Base-by-base conservation (phyloP, 2,888 invertebrate genomes). In the Bellardia pandia region DNA sequence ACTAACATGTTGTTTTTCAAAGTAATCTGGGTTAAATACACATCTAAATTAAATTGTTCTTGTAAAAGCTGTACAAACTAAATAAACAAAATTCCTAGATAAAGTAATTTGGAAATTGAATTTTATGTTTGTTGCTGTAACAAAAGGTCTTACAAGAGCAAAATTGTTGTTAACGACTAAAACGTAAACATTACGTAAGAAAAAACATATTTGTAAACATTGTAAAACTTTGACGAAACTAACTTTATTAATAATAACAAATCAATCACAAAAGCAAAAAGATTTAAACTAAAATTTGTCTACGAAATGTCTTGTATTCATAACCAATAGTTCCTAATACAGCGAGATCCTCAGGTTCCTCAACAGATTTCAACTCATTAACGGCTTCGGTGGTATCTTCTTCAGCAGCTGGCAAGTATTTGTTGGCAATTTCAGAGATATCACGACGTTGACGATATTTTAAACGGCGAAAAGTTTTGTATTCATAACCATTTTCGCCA, bases 401-500 rank as follows among this genome's bases (percentile, higher is more conserved):
- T 80, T 90, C 89, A 1, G 88, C n/a, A 0, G 91, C 89, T 0
- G 90, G 90, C 85, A 91, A 81, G 40, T 91, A 91, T 0, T 90
- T 87, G 23, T 88, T 89, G 53, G 89, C 74, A 37, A 91, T 75
- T 83, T 91, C 91, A 0, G 90, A 90, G 0, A 91, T 90, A 90
- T 91, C 91, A 71, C 91, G 91, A 56, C 92, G 92, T 30, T 90
- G 90, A 78, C 92, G 91, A 23, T 90, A 90, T 77, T 91, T 92
- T 68, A 91, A 78, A 37, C 91, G 90, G 45, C 90, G 90, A n/a
- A 91, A 89, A 48, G 91, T 91, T 86, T 91, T 92, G 86, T 92
- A 92, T 51, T 89, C 87, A 87, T 91, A 91, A 6, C 91, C 91
- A 82, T 90, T 89, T 3, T 86, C 87, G n/a, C 79, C 90, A 2